These are phyloP conservation scores for Numenius phaeopus DNA, from an alignment of 2,797 vertebrate species.

Conservation along the genomic window DNA sequence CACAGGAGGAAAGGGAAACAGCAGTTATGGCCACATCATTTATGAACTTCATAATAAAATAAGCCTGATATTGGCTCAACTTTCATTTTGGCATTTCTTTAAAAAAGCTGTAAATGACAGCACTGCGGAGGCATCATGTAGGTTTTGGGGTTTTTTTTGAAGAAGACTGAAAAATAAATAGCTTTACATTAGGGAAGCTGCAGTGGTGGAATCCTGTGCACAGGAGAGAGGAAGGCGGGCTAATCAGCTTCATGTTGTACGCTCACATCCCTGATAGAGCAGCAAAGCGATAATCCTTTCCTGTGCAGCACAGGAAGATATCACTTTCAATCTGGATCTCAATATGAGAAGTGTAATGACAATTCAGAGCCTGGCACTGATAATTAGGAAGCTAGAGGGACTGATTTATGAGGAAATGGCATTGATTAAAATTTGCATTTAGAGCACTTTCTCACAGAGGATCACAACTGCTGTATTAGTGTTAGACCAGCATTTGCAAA, in stretches of 20 bases:
- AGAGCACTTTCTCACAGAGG: conserved; percentile 4
- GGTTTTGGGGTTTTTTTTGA: not conserved
- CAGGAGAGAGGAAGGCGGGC: not conserved
- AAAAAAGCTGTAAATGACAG: not conserved
- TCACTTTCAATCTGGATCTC: conserved; percentile 15
- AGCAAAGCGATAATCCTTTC: not conserved
- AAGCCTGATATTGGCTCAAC: not conserved
- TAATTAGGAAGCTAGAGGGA: conserved; percentile 27
- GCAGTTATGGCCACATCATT: not conserved
- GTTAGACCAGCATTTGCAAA: conserved; percentile 14
- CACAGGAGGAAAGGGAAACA: not conserved
- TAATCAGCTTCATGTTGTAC: not conserved
- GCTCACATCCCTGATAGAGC: not conserved
- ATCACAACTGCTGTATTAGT: not conserved
- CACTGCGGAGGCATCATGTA: not conserved
- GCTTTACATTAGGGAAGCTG: not conserved
- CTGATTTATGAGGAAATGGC: conserved; percentile 47
- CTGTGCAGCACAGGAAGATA: conserved; percentile 27
- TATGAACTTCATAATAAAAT: not conserved
- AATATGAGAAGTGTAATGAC: not conserved
- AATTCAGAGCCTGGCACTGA: not conserved
- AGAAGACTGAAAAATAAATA: not conserved
- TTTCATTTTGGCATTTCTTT: not conserved
- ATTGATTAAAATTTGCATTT: conserved; percentile 61
- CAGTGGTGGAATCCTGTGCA: not conserved